Conservation (phyloP, 2,113 vertebrate species). For the Gadus macrocephalus region DNA sequence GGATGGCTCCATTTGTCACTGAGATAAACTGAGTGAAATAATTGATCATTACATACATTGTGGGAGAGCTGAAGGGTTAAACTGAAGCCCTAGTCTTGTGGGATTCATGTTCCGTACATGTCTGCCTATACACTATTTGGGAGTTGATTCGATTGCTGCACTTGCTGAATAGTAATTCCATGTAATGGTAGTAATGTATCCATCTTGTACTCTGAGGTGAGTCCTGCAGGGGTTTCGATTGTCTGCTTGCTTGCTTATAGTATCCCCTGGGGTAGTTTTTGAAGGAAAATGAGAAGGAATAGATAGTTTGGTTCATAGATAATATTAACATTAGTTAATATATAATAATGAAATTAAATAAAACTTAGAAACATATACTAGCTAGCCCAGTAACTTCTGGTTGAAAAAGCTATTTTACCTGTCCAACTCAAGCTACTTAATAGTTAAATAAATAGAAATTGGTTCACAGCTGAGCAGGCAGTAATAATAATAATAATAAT, state of each 20-base stretch:
- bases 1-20: constrained; percentile 54
- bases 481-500: too few species aligned
- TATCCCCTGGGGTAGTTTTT: not conserved
- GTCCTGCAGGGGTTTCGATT: constrained; percentile 6
- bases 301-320: not conserved
- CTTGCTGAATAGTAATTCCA: constrained; percentile 30
- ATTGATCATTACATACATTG: constrained; percentile 69
- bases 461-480: not conserved
- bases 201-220: constrained; percentile 1
- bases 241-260: constrained; percentile 1
- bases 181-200: not conserved
- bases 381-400: not conserved
- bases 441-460: not conserved
- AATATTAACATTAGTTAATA: not conserved
- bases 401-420: not conserved
- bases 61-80: constrained; percentile 37
- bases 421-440: not conserved
- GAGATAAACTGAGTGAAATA: constrained; percentile 60
- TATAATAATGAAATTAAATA: not conserved
- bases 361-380: not conserved
- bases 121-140: constrained; percentile 4
- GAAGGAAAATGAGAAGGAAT: not conserved
- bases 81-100: constrained; percentile 12
- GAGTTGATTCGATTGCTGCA: not conserved
- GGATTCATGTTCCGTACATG: constrained; percentile 1